Base-by-base conservation (phyloP, 2,797 vertebrate species). In the Sandelia bainsii region DNA sequence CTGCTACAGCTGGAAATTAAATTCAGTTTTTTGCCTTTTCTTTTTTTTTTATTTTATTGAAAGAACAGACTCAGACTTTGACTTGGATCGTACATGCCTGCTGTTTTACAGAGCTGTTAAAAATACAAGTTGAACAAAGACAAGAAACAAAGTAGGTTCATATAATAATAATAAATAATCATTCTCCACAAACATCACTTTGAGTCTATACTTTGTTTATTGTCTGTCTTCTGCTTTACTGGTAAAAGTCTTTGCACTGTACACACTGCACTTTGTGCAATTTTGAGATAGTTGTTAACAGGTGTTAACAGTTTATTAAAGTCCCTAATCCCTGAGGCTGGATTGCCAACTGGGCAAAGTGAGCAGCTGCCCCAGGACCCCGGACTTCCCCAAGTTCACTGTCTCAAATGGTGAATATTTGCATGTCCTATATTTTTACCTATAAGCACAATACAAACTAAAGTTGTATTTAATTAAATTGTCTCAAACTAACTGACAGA, bases 1-100 rank as follows among this genome's bases (percentile, higher is more conserved):
- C 48, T 1, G 5, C 69, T 20, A 1, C 77, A 68, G 69, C 77
- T 81, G 72, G 51, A 63, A 39, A 58, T 19, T 6, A 68, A 32
- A 37, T 62, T 16, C 8, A 4, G 19, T 5, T 23, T 29, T 45
- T 39, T 37, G 4, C 25, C 16, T 19, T 11, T 4, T 34, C 27
- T 49, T 23, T 25, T 53, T 25, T 53, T 42, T 48, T 40, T 54
- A n/a, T 62, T 19, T 23, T 20, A 64, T 68, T 37, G 51, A 69
- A 69, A 45, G 37, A 77, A 27, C 77, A 80, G 69, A 51, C 48
- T 1, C 1, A 3, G 44, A n/a, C 61, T 53, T 49, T 25, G 37
- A 29, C 58, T 37, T 29, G n/a, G 49, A 9, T 59, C 3, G 6
- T 10, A 19, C 44, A 42, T 54, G 19, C 19, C 11, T 25, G 12